phyloP scores from a whole-genome alignment of 2,113 vertebrate genomes.

The Chloebia gouldiae region DNA sequence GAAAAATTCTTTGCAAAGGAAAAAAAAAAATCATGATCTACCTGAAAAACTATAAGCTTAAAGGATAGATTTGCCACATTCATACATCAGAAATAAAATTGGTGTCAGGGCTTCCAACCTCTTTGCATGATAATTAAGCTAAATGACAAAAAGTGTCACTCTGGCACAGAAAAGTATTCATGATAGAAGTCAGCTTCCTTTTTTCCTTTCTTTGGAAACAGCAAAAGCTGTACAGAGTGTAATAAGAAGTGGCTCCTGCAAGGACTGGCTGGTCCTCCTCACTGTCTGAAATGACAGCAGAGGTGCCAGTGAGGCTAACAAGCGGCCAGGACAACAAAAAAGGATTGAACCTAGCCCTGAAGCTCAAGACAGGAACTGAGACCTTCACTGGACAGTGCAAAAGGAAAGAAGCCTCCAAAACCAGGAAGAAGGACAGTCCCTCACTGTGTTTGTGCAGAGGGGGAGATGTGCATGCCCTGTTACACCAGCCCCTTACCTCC shows the following conservation, averaged over 20 bases:
- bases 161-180: neutral
- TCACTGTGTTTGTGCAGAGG: neutral
- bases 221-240: neutral
- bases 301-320: neutral
- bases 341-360: neutral
- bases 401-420: neutral
- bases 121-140: neutral
- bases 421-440: neutral
- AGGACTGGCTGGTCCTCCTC: neutral
- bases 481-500: constrained; percentile 73
- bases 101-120: neutral
- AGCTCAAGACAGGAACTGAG: neutral
- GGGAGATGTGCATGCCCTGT: neutral
- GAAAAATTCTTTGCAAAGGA: neutral
- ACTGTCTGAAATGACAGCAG: neutral
- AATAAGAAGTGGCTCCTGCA: neutral
- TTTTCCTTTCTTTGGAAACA: neutral
- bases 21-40: neutral
- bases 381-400: neutral
- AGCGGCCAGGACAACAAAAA: neutral
- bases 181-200: neutral
- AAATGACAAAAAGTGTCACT: neutral
- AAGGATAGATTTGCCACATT: neutral
- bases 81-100: neutral
- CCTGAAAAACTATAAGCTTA: neutral